These are phyloP conservation scores for Antigone vipio DNA, from an alignment of 2,113 vertebrate species.

Conservation along the genomic window DNA sequence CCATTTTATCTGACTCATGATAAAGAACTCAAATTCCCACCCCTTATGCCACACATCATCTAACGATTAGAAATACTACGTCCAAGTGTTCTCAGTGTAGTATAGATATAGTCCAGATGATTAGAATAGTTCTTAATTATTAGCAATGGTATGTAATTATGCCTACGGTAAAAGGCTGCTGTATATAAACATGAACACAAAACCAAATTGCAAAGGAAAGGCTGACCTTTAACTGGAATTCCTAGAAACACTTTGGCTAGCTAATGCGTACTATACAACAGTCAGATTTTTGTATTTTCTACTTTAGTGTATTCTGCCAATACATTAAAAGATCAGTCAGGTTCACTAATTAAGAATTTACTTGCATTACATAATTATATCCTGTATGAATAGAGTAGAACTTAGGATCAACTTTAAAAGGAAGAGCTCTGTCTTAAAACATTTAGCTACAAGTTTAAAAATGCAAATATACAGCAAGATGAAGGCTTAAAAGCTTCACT, in stretches of 20 bases:
- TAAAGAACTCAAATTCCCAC: not conserved
- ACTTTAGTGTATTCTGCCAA: not conserved
- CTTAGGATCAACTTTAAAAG: not conserved
- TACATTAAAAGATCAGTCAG: conserved; percentile 10
- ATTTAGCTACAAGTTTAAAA: not conserved
- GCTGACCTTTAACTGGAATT: conserved; percentile 33
- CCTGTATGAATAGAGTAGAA: not conserved
- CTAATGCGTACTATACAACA: not conserved
- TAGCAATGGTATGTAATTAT: conserved; percentile 41
- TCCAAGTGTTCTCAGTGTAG: not conserved
- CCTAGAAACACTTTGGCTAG: conserved; percentile 11
- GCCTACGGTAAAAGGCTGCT: conserved; percentile 11
- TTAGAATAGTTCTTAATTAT: conserved; percentile 36
- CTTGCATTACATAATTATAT: not conserved
- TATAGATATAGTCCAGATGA: not conserved
- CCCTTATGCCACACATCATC: not conserved
- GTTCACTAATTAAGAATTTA: conserved; percentile 5
- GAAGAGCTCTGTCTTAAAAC: not conserved
- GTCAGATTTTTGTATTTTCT: not conserved
- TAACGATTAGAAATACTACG: not conserved
- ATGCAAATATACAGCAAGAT: not conserved
- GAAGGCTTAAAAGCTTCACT: not conserved
- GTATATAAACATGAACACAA: conserved; percentile 33
- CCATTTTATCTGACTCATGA: not conserved
- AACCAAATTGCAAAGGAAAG: conserved; percentile 48